These are phyloP conservation scores for Teinopalpus imperialis DNA, from an alignment of 2,888 invertebrate species.

Conservation along the genomic window DNA sequence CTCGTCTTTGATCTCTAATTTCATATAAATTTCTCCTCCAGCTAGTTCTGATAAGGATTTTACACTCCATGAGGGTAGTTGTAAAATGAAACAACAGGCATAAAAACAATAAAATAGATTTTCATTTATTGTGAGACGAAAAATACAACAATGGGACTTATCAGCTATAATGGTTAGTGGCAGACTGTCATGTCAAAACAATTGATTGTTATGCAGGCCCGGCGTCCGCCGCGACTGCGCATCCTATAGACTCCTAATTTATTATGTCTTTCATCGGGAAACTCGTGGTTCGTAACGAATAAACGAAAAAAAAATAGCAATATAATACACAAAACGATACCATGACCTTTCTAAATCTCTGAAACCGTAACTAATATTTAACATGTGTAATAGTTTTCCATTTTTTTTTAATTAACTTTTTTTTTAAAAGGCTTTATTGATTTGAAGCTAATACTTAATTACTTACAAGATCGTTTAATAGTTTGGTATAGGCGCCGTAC, in stretches of 20 bases:
- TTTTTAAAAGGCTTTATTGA: conserved; percentile 80
- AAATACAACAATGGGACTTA: conserved; percentile 83
- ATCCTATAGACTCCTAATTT: conserved; percentile 65
- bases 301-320: conserved; percentile 70
- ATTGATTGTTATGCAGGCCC: conserved; percentile 53
- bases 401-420: conserved; percentile 70
- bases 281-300: conserved; percentile 74
- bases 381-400: conserved; percentile 74
- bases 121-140: conserved; percentile 83
- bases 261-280: conserved; percentile 78
- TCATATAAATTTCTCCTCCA: no score
- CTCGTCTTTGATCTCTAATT: no score
- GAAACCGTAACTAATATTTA: conserved; percentile 76
- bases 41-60: no score
- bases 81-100: conserved; percentile 71
- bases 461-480: conserved; percentile 80
- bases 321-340: conserved; percentile 74
- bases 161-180: conserved; percentile 80
- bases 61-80: no score
- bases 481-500: conserved; percentile 66
- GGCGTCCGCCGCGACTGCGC: conserved; percentile 36
- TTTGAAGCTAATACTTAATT: conserved; percentile 82
- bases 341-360: conserved; percentile 69
- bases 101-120: conserved; percentile 83
- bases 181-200: conserved; percentile 79